phyloP scores from a whole-genome alignment of 2,888 invertebrate species.

The Didymodactylos carnosus region DNA sequence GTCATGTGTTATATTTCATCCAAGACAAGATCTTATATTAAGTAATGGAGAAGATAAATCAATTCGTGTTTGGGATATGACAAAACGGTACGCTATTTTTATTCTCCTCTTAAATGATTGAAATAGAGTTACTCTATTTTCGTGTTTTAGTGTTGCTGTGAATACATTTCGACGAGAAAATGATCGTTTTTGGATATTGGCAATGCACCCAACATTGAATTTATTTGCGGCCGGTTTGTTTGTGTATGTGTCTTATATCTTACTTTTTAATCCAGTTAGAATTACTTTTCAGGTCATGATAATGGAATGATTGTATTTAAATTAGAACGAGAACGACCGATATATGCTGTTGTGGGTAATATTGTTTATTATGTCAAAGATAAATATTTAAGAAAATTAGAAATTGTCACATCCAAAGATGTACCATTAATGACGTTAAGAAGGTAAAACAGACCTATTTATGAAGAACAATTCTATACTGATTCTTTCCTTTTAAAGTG shows the following conservation, averaged over 20 bases:
- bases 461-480: no score
- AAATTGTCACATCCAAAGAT: conserved; percentile 90
- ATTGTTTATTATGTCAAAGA: conserved; percentile 87
- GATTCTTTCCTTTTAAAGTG: conserved; percentile 18
- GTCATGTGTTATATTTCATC: conserved; percentile 87
- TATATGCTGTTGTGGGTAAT: conserved; percentile 78
- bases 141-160: conserved; percentile 27
- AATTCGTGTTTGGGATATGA: conserved; percentile 95
- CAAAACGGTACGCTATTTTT: conserved; percentile 51
- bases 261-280: conserved; percentile 78
- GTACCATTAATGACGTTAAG: conserved; percentile 80
- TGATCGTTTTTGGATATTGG: conserved; percentile 93
- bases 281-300: conserved; percentile 99
- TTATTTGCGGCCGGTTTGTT: conserved; percentile 83
- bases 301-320: conserved; percentile 79
- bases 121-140: no score
- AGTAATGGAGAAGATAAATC: conserved; percentile 94
- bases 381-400: conserved; percentile 56
- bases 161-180: conserved; percentile 56
- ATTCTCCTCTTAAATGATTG: neutral
- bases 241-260: no score
- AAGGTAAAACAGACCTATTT: conserved; percentile 73
- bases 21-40: conserved; percentile 78
- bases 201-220: conserved; percentile 78
- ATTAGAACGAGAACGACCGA: conserved; percentile 80